Evolutionary conservation across 2,797 vertebrate species (phyloP), one percentile per base, ranked within the genome.

Genomic region (Gorsachius magnificus): DNA sequence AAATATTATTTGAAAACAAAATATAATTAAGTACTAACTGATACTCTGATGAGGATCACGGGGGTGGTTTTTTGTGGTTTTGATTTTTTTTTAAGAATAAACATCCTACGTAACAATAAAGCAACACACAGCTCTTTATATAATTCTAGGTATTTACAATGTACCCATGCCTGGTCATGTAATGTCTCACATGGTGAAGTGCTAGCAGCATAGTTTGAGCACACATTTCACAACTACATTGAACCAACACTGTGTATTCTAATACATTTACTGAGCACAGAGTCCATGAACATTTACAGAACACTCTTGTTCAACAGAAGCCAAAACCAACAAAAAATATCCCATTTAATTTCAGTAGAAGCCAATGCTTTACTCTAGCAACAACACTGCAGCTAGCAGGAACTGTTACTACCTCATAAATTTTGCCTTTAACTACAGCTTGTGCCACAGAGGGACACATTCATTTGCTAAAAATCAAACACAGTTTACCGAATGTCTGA

Each of bases 111-210:
- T 69, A 88, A 87, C 65, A 94, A 76, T 74, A 94, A 96, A 96
- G 74, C 66, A 94, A 84, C 24, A 56, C 46, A 86, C 43, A 90
- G 1, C 19, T 71, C 57, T 96, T 93, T 54, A 78, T 93, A 63
- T 78, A 93, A 57, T 92, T 93, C 46, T 81, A 79, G 83, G 54
- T 97, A 97, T 98, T 98, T 98, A 98, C 96, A 97, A 58, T 43
- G 82, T 89, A 90, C 61, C 95, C 74, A 48, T 41, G 28, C 95
- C 75, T 89, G 86, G 91, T 84, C 95, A 77, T 25, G 77, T 87
- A 91, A 92, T 1, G 7, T 93, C 76, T 91, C 74, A 89, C 69
- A 80, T 26, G 18, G 58, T 78, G 71, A 78, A 84, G 74, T 84
- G 57, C 78, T 92, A 94, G 95, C 90, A 97, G 95, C 88, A 91